Evolutionary conservation across 1,140 invertebrate species (phyloP).

Genomic region (Ridgeia piscesae): DNA sequence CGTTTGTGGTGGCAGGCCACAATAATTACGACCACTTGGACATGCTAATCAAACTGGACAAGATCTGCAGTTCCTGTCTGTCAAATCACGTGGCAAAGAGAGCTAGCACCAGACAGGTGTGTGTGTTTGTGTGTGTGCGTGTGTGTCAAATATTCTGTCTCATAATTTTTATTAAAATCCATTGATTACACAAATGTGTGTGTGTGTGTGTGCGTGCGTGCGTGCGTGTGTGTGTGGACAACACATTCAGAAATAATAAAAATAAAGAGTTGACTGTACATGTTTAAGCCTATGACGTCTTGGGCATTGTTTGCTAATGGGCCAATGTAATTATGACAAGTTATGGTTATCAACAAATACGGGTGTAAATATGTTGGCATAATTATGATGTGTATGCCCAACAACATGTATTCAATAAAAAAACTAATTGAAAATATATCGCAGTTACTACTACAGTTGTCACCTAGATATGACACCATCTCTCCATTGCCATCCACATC

Average conservation of each 20-base stretch:
- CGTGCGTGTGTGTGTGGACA: too few relatives aligned
- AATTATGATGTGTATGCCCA: background rate
- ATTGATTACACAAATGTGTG: too few relatives aligned
- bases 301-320: background rate
- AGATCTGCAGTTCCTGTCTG: conserved; percentile 25
- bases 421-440: background rate
- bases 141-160: background rate
- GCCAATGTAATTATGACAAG: background rate
- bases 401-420: too few relatives aligned
- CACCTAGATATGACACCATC: too few relatives aligned
- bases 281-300: background rate
- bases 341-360: background rate
- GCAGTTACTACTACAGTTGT: background rate
- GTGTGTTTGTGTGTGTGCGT: background rate
- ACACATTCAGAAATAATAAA: too few relatives aligned
- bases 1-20: conserved; percentile 33
- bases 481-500: too few relatives aligned
- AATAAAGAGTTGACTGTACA: too few relatives aligned
- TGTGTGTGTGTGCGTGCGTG: too few relatives aligned
- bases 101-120: conserved; percentile 35
- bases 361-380: background rate
- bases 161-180: too few relatives aligned
- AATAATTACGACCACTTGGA: conserved; percentile 21
- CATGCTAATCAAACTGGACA: conserved; percentile 29
- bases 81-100: conserved; percentile 35